Evolutionary conservation across 2,888 invertebrate species (phyloP), one percentile per base, ranked within the genome.

Genomic region (Mantis religiosa): DNA sequence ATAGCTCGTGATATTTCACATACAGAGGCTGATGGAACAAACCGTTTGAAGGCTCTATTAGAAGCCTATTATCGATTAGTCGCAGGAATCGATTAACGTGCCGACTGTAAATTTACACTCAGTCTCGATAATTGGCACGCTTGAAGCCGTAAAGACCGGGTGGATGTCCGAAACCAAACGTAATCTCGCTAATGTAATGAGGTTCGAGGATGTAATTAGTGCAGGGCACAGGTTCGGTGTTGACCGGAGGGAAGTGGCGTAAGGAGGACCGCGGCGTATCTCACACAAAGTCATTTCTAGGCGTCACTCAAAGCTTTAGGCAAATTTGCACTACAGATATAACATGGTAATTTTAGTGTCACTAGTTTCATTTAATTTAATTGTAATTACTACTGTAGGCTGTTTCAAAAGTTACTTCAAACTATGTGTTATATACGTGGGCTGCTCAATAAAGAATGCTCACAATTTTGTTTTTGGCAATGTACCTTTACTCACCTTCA

Each of bases 31-130:
- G 54, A 25, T 71, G 54, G 54, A 71, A 71, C 54, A 71, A 71
- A 71, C 54, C 54, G 54, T 71, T 71, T 71, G 54, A 71, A 71
- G 54, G 54, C 54, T 71, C 54, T 71, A 71, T 71, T 71, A 71
- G 54, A 25, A 71, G 54, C 54, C 54, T 71, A 71, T 81, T 86
- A 86, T 86, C 86, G 86, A 86, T 86, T 86, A 86, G 86, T 47
- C 28, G 85, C 41, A 85, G 86, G 81, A 87, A 87, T 87, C 87
- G 87, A 87, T 87, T 82, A 87, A 82, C 87, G 87, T 87, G 87
- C 82, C 87, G 87, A 82, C 87, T 87, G 87, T 87, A 87, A 87
- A 87, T 87, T 87, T 87, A 82, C 87, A 87, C 87, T 28, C 82
- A 30, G 87, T 82, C 34, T 82, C 34, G 82, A 82, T 87, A 87